Evolutionary conservation across 2,888 invertebrate genomes (phyloP), one percentile per base, ranked within the genome.

Genomic region (Altica lythri): DNA sequence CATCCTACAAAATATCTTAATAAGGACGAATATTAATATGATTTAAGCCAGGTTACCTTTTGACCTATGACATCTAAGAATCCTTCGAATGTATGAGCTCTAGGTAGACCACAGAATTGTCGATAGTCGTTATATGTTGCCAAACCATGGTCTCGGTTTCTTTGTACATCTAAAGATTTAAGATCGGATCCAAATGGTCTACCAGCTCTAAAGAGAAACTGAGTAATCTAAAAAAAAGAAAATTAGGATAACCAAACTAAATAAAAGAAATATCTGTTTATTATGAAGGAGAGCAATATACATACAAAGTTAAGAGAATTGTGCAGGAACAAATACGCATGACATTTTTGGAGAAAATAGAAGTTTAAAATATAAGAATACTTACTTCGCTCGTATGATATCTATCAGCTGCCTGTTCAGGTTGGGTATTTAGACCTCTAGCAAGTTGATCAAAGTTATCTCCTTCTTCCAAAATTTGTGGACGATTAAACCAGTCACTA

Each of bases 111-210:
- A 68, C 92, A 92, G 59, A 86, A 86, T 6, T 85, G 84, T 49
- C 96, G 81, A 68, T 86, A 87, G 52, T 86, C 83, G 54, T 88
- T 86, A 75, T 94, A 94, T 0, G 85, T 83, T 2, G 88, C 89
- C 22, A 94, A 77, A 8, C 90, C 93, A 68, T 94, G 93, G 74
- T 94, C 94, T 42, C 94, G 83, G 61, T 90, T 89, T 59, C 94
- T 83, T 72, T 94, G 93, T 58, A 94, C 86, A 69, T 93, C 92
- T 22, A 86, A 83, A 0, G 93, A 87, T 34, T 90, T 83, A 55
- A 94, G 78, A 74, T 94, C 94, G 6, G 83, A 78, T 0, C 94
- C 94, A 61, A 93, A 87, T 1, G 85, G 84, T 69, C 81, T 83
- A 57, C 83, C 84, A 13, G 62, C 63, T 68, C 88, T 84, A 75